A percentile compares a stretch with the other conserved stretches of the same genome.
Conservation (phyloP, 1,140 invertebrate genomes). For the Drosophila tropicalis region DNA sequence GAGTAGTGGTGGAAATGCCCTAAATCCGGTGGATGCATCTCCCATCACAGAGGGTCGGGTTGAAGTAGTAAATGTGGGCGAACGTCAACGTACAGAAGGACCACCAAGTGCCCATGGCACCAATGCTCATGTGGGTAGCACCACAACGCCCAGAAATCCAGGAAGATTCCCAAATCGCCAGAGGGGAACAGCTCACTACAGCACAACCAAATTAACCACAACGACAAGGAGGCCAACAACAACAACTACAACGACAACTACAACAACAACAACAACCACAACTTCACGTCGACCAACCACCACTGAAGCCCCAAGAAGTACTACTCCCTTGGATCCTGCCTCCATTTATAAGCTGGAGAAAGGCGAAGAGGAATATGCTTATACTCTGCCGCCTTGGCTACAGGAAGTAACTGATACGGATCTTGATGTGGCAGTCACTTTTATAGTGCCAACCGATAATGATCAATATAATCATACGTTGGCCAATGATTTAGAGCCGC, state of each 20-base stretch:
- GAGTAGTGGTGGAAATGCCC: conserved; percentile 52
- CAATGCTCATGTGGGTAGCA: conserved; percentile 69
- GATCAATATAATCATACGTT: conserved; percentile 75
- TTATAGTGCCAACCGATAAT: conserved; percentile 69
- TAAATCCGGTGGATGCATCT: conserved; percentile 28
- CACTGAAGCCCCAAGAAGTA: conserved; percentile 23
- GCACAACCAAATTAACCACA: conserved; percentile 30
- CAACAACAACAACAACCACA: conserved; percentile 26
- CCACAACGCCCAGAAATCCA: conserved; percentile 43
- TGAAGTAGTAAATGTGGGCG: conserved; percentile 20
- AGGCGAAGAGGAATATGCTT: conserved; percentile 62
- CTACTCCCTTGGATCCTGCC: conserved; percentile 63
- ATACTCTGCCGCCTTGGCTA: conserved; percentile 73
- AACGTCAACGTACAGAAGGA: conserved; percentile 13
- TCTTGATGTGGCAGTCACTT: conserved; percentile 77
- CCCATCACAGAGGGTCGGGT: conserved; percentile 38
- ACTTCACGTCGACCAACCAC: conserved; percentile 11
- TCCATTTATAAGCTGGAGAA: conserved; percentile 53
- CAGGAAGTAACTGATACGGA: conserved; percentile 78
- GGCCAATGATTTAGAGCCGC: conserved; percentile 65
- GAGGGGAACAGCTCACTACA: conserved; percentile 64
- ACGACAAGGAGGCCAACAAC: conserved; percentile 29
- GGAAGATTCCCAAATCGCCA: conserved; percentile 55
- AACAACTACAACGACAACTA: conserved; percentile 36
- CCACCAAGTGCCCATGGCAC: conserved; percentile 58